Evolutionary conservation across 2,888 invertebrate genomes (phyloP).

Genomic region (Cheilosia impressa): DNA sequence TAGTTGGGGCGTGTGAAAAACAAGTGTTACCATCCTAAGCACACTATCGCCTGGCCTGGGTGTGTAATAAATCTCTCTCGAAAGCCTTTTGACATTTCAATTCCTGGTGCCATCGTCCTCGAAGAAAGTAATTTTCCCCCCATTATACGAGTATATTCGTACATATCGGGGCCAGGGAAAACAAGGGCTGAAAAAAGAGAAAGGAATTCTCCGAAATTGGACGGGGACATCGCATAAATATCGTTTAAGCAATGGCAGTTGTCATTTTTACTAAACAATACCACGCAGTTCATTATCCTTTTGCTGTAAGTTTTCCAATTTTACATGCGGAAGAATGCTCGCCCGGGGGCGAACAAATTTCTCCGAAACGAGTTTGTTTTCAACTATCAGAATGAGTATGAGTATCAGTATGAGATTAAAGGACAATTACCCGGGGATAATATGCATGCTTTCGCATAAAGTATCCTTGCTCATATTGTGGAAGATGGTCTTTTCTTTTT

Average conservation of each 20-base stretch:
- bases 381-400: slow-evolving; percentile 26
- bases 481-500: slow-evolving; percentile 11
- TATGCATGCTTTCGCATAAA: slow-evolving; percentile 51
- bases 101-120: slow-evolving; percentile 58
- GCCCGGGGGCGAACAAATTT: slow-evolving; percentile 42
- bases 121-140: slow-evolving; percentile 59
- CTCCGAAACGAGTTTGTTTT: slow-evolving; percentile 36
- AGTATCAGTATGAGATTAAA: slow-evolving; percentile 55
- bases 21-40: slow-evolving; percentile 36
- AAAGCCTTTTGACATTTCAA: slow-evolving; percentile 71
- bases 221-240: slow-evolving; percentile 65
- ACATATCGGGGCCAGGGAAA: background rate
- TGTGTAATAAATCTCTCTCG: slow-evolving; percentile 62
- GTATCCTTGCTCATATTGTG: slow-evolving; percentile 13
- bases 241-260: slow-evolving; percentile 72
- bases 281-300: slow-evolving; percentile 69
- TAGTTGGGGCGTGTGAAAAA: background rate
- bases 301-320: slow-evolving; percentile 67
- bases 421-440: slow-evolving; percentile 64
- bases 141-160: slow-evolving; percentile 22
- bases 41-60: slow-evolving; percentile 36
- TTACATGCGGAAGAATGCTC: slow-evolving; percentile 45
- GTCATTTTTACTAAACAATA: slow-evolving; percentile 62
- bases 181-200: background rate
- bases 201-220: slow-evolving; percentile 36